Conservation (phyloP, 2,888 invertebrate genomes). For the Pteria penguin region DNA sequence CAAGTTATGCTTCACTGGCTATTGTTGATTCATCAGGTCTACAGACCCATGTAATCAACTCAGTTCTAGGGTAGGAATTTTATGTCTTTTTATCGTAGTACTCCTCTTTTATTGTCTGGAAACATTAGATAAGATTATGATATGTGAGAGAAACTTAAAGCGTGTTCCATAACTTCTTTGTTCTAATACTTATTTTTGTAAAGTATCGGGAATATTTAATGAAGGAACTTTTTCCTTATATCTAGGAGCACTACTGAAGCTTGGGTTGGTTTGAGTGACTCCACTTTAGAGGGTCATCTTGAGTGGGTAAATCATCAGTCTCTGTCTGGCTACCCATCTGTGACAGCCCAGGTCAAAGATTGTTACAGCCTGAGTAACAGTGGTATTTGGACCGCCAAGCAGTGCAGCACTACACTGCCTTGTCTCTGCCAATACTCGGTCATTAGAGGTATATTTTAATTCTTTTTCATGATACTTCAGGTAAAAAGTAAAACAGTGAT, state of each 20-base stretch:
- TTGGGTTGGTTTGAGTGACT: conserved; percentile 63
- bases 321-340: conserved; percentile 30
- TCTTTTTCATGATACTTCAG: too few relatives aligned
- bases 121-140: too few relatives aligned
- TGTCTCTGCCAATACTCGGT: conserved; percentile 60
- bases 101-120: too few relatives aligned
- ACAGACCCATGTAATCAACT: not conserved
- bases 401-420: conserved; percentile 40
- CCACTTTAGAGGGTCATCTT: conserved; percentile 47
- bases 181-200: too few relatives aligned
- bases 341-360: conserved; percentile 28
- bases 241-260: conserved; percentile 43
- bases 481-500: too few relatives aligned
- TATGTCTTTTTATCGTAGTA: too few relatives aligned
- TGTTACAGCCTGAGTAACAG: conserved; percentile 47
- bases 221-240: too few relatives aligned
- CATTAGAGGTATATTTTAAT: conserved; percentile 49
- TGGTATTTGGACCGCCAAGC: conserved; percentile 45
- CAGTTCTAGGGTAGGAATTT: not conserved
- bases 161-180: too few relatives aligned
- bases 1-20: conserved; percentile 21
- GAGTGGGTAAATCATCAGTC: conserved; percentile 55
- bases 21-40: conserved; percentile 4
- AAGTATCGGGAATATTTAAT: too few relatives aligned
- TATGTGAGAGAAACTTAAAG: too few relatives aligned